phyloP scores from a whole-genome alignment of 2,888 invertebrate species.

The Chesias legatella region DNA sequence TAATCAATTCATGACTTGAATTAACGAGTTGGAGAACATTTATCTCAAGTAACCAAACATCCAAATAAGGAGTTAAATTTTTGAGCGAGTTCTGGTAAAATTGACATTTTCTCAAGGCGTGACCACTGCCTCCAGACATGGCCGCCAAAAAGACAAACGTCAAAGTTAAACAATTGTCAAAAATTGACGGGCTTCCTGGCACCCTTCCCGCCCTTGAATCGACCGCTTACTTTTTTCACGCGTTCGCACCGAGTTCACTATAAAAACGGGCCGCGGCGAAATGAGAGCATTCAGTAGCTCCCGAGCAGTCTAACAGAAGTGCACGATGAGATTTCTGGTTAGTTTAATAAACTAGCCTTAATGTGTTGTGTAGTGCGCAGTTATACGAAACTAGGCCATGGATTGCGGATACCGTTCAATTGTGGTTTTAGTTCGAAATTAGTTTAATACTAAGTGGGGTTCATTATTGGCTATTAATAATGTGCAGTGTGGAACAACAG shows the following conservation, averaged over 20 bases:
- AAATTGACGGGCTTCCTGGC: conserved; percentile 65
- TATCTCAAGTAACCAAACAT: background rate
- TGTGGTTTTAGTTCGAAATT: conserved; percentile 5
- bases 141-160: conserved; percentile 22
- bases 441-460: background rate
- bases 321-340: conserved; percentile 78
- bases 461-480: no score
- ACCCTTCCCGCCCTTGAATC: conserved; percentile 75
- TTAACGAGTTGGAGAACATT: no score
- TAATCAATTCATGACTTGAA: no score
- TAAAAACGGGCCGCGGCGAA: conserved; percentile 65
- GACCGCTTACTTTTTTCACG: conserved; percentile 74
- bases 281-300: conserved; percentile 76
- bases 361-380: background rate
- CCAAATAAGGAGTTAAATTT: conserved; percentile 2
- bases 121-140: background rate
- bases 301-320: conserved; percentile 79
- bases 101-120: no score
- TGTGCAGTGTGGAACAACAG: no score
- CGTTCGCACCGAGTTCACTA: conserved; percentile 58
- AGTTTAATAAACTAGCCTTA: conserved; percentile 38
- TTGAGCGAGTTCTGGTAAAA: background rate
- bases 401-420: no score
- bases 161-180: conserved; percentile 33
- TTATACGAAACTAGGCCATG: no score